Percentiles rank a stretch among this genome's conserved stretches.
Evolutionary conservation across 2,888 invertebrate genomes (phyloP).

Genomic region (Polyommatus iphigenia): DNA sequence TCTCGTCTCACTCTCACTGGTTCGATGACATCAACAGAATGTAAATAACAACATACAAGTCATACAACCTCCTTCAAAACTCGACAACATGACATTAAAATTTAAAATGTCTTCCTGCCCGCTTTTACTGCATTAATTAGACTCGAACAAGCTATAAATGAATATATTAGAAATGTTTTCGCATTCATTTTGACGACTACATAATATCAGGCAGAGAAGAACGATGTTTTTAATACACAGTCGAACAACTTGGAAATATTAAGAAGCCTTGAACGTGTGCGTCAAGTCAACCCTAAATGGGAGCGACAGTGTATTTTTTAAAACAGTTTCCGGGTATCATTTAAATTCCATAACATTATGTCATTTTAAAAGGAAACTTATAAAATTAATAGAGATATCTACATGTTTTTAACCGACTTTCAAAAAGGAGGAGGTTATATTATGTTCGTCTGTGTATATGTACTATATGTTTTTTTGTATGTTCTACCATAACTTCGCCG

Average conservation of each 20-base stretch:
- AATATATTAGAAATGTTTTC: conserved; percentile 11
- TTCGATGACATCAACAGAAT: conserved; percentile 22
- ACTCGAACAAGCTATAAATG: not conserved
- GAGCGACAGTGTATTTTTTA: not conserved
- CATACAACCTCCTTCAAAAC: not conserved
- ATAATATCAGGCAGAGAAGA: not conserved
- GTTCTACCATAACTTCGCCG: too few relatives aligned
- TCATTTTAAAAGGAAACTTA: not conserved
- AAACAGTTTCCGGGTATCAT: not conserved
- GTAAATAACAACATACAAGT: conserved; percentile 20
- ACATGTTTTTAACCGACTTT: too few relatives aligned
- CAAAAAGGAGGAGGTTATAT: too few relatives aligned
- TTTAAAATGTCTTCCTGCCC: not conserved
- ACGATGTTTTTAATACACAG: not conserved
- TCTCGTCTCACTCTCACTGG: conserved; percentile 1
- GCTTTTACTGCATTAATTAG: not conserved
- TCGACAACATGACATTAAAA: conserved; percentile 5
- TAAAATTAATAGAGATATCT: too few relatives aligned
- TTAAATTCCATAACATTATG: not conserved
- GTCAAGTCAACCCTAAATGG: not conserved
- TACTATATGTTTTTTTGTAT: too few relatives aligned
- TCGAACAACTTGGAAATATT: not conserved
- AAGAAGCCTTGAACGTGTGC: not conserved
- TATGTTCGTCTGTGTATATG: too few relatives aligned
- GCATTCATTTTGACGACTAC: not conserved